phyloP scores from a whole-genome alignment of 1,140 invertebrate genomes.

The Drosophila biarmipes region DNA sequence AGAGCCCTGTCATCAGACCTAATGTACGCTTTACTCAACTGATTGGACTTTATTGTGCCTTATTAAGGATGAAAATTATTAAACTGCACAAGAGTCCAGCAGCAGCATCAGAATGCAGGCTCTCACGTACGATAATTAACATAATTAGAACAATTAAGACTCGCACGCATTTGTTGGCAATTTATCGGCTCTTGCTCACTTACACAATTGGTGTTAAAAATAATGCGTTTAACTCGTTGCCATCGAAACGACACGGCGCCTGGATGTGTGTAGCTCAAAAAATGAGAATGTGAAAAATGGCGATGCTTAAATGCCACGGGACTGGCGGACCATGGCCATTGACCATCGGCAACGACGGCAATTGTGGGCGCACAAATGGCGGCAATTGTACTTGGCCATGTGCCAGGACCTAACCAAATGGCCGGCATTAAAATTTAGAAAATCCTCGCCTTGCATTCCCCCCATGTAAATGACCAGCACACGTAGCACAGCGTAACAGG shows the following conservation, averaged over 20 bases:
- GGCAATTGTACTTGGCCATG: slow-evolving; percentile 62
- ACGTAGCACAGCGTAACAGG: slow-evolving; percentile 67
- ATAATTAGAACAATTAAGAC: slow-evolving; percentile 72
- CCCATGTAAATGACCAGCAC: slow-evolving; percentile 51
- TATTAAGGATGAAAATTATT: slow-evolving; percentile 45
- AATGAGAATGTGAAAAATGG: slow-evolving; percentile 67
- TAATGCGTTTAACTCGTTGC: slow-evolving; percentile 68
- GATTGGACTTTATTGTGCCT: slow-evolving; percentile 25
- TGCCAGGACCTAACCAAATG: slow-evolving; percentile 48
- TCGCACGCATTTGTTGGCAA: slow-evolving; percentile 63
- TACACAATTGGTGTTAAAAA: slow-evolving; percentile 76
- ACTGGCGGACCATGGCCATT: slow-evolving; percentile 20
- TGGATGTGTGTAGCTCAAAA: slow-evolving; percentile 26
- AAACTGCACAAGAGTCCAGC: slow-evolving; percentile 23
- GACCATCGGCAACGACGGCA: slow-evolving; percentile 50
- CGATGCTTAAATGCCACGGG: slow-evolving; percentile 40
- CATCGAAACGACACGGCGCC: not conserved
- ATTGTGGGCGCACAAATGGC: slow-evolving; percentile 75
- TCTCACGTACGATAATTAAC: slow-evolving; percentile 70
- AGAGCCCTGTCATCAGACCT: not conserved
- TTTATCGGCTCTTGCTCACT: slow-evolving; percentile 58
- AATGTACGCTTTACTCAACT: slow-evolving; percentile 12
- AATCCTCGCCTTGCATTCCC: slow-evolving; percentile 39
- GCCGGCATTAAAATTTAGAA: slow-evolving; percentile 80
- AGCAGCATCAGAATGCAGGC: slow-evolving; percentile 7